Conservation (phyloP, 2,113 vertebrate species). For the Xyrauchen texanus region DNA sequence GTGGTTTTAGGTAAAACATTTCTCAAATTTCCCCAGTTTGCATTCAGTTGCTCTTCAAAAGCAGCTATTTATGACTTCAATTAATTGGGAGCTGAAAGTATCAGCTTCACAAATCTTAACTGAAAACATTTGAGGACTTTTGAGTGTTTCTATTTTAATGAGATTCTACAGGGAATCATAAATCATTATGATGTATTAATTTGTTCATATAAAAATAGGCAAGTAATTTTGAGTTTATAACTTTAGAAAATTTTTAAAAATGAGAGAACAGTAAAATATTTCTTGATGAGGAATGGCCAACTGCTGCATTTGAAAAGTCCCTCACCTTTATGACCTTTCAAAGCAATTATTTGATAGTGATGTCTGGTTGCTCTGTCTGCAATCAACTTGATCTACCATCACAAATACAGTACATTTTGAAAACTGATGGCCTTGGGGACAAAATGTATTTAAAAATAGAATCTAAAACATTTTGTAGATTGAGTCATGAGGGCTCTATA, state of each 20-base stretch:
- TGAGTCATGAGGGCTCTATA: neutral
- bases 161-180: neutral
- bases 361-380: constrained; percentile 10
- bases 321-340: constrained; percentile 8
- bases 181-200: constrained; percentile 14
- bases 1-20: neutral
- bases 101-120: neutral
- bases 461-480: constrained; percentile 19
- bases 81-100: neutral
- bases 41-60: neutral
- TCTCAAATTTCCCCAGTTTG: neutral
- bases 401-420: constrained; percentile 2
- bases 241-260: neutral
- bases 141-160: constrained; percentile 5
- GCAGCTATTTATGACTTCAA: constrained; percentile 16
- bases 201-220: constrained; percentile 7
- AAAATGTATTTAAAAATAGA: constrained; percentile 14
- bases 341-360: constrained; percentile 50
- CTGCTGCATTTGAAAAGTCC: neutral
- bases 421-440: constrained; percentile 5
- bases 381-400: constrained; percentile 30
- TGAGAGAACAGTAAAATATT: neutral
- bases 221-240: constrained; percentile 10
- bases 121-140: constrained; percentile 16
- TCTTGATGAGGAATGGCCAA: neutral